Conservation (phyloP, 2,888 invertebrate genomes). For the Rosalia funebris region DNA sequence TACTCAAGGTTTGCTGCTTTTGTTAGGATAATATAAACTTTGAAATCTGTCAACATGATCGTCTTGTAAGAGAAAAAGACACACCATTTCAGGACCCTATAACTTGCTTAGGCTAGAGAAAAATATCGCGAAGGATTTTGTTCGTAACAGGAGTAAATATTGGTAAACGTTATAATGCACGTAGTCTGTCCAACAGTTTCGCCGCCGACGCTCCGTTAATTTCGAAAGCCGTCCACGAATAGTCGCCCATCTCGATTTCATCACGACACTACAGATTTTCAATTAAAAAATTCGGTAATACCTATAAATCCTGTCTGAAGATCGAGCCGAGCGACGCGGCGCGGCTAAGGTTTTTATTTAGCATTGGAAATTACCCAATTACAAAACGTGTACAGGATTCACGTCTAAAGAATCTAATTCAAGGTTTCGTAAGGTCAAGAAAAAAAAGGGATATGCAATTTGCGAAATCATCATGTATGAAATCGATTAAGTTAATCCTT, state of each 20-base stretch:
- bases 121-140: too few species aligned
- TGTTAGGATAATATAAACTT: too few species aligned
- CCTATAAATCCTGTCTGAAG: constrained; percentile 23
- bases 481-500: constrained; percentile 25
- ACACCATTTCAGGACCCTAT: too few species aligned
- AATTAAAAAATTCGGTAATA: constrained; percentile 20
- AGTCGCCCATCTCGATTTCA: background rate
- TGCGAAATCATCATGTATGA: constrained; percentile 28
- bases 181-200: too few species aligned
- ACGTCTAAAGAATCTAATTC: constrained; percentile 29
- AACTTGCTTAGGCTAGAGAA: too few species aligned
- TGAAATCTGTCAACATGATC: too few species aligned
- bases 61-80: too few species aligned
- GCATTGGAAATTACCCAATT: constrained; percentile 28
- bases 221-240: background rate
- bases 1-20: too few species aligned
- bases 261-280: constrained; percentile 1
- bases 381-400: constrained; percentile 24
- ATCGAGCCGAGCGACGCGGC: background rate
- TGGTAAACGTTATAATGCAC: too few species aligned
- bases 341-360: constrained; percentile 1
- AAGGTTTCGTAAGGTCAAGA: constrained; percentile 22
- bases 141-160: too few species aligned
- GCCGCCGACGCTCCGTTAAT: background rate
- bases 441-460: constrained; percentile 27